These are phyloP conservation scores for Abramis brama DNA, from an alignment of 2,113 vertebrate genomes.

Conservation along the genomic window DNA sequence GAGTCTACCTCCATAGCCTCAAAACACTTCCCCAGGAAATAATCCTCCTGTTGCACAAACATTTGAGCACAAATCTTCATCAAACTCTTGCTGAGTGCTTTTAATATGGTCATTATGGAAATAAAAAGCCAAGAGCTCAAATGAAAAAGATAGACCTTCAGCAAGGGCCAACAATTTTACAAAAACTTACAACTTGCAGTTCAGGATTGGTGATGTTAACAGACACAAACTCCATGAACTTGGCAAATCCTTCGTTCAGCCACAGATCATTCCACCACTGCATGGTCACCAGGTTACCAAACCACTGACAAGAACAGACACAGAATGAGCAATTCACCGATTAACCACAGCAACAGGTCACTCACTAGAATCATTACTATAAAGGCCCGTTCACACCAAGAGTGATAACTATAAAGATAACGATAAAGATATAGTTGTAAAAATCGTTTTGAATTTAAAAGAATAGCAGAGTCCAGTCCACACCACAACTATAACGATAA, in stretches of 20 bases:
- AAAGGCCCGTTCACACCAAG: too few relatives aligned
- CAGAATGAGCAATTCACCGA: not conserved
- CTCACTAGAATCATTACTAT: not conserved
- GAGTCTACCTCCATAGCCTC: constrained; percentile 87
- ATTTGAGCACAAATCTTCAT: not conserved
- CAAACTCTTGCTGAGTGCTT: not conserved
- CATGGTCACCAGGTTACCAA: constrained; percentile 86
- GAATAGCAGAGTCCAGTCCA: too few relatives aligned
- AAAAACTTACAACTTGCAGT: constrained; percentile 77
- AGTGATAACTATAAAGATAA: too few relatives aligned
- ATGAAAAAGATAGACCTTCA: not conserved
- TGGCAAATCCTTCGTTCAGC: constrained; percentile 85
- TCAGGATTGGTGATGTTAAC: constrained; percentile 80
- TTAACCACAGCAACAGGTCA: not conserved
- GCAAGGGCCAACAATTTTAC: not conserved
- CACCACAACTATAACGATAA: too few relatives aligned
- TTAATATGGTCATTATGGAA: not conserved
- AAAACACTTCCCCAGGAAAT: constrained; percentile 86
- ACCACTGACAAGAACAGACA: constrained; percentile 74
- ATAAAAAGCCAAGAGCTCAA: not conserved
- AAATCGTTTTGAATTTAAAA: too few relatives aligned
- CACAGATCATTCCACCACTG: constrained; percentile 88
- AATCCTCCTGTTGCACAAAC: constrained; percentile 77
- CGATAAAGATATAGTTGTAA: too few relatives aligned
- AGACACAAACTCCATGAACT: constrained; percentile 84